Conservation (phyloP, 1,140 invertebrate genomes). For the Drosophila ironensis region DNA sequence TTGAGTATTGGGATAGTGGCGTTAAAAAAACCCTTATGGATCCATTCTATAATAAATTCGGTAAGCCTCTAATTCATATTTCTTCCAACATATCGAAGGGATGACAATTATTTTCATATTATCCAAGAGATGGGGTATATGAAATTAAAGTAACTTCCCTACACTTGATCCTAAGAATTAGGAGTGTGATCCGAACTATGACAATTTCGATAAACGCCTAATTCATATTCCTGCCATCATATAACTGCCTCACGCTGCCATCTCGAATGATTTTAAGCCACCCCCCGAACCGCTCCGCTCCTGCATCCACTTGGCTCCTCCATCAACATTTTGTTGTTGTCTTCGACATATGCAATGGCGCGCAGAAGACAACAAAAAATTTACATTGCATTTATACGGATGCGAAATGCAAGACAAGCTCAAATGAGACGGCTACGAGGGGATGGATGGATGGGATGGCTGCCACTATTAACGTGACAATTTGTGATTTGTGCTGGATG, state of each 20-base stretch:
- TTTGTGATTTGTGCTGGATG: conserved; percentile 74
- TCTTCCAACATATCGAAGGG: too few species aligned
- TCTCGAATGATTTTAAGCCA: neutral
- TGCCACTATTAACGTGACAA: conserved; percentile 79
- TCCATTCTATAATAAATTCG: too few species aligned
- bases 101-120: too few species aligned
- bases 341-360: conserved; percentile 78
- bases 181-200: too few species aligned
- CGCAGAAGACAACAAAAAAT: conserved; percentile 74
- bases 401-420: conserved; percentile 62
- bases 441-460: conserved; percentile 24
- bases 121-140: too few species aligned
- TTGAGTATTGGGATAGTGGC: too few species aligned
- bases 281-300: neutral
- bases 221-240: too few species aligned
- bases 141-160: too few species aligned
- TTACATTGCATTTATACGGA: conserved; percentile 80
- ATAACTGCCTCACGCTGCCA: neutral
- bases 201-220: too few species aligned
- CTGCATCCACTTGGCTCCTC: conserved; percentile 1
- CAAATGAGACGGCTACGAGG: conserved; percentile 12
- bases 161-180: too few species aligned
- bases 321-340: conserved; percentile 52
- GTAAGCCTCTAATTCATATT: too few species aligned
- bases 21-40: too few species aligned